Percentiles rank a stretch among this genome's conserved stretches.
phyloP scores from a whole-genome alignment of 1,140 invertebrate species.

The Camponotus vicinus region DNA sequence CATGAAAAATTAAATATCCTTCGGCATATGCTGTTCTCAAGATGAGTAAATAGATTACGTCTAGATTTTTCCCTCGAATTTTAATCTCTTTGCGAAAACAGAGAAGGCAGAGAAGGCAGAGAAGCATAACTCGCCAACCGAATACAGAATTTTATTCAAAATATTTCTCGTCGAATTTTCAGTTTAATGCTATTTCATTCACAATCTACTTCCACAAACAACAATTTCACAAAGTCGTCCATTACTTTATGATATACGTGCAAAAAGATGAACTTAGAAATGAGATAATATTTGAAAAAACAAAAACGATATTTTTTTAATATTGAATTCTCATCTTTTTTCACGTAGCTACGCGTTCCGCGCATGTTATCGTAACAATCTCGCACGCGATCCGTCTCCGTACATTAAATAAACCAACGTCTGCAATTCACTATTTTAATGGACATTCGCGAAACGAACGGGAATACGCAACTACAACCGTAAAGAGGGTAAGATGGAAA shows the following conservation, averaged over 20 bases:
- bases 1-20: slow-evolving; percentile 77
- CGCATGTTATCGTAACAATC: slow-evolving; percentile 2
- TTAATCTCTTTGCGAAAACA: slow-evolving; percentile 47
- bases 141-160: slow-evolving; percentile 32
- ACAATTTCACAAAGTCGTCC: not conserved
- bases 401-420: slow-evolving; percentile 36
- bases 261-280: not conserved
- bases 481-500: slow-evolving; percentile 14
- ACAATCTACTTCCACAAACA: slow-evolving; percentile 5
- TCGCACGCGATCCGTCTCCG: not conserved
- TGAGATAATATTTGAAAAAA: not conserved
- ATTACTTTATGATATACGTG: not conserved
- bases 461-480: not conserved
- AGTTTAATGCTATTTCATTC: slow-evolving; percentile 1
- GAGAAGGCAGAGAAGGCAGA: not conserved
- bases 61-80: slow-evolving; percentile 40
- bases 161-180: slow-evolving; percentile 41
- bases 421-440: slow-evolving; percentile 19
- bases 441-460: not conserved
- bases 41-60: slow-evolving; percentile 42
- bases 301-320: not conserved
- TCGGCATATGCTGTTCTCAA: slow-evolving; percentile 68
- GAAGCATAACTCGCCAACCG: not conserved
- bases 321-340: not conserved
- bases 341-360: not conserved